phyloP scores from a whole-genome alignment of 2,113 vertebrate genomes.

The Cebus imitator region DNA sequence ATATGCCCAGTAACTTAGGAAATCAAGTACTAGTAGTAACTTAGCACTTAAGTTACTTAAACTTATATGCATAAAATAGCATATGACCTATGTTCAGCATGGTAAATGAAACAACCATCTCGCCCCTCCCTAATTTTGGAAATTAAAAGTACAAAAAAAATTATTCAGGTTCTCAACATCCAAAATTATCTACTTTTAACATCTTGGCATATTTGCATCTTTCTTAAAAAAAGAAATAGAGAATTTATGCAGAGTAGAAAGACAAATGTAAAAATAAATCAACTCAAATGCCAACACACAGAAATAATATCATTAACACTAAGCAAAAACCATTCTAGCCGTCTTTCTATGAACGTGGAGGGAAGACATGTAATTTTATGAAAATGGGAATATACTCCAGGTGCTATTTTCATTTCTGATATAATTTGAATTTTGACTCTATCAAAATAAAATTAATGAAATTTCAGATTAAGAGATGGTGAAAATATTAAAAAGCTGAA shows the following conservation, averaged over 20 bases:
- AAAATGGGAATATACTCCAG: not conserved
- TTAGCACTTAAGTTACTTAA: too few relatives aligned
- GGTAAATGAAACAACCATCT: not conserved
- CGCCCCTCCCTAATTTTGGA: not conserved
- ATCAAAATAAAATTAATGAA: not conserved
- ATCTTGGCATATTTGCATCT: not conserved
- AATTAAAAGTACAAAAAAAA: not conserved
- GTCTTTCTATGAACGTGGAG: not conserved
- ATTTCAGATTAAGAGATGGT: not conserved
- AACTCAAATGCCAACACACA: not conserved
- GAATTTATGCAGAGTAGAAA: not conserved
- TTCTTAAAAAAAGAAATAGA: not conserved
- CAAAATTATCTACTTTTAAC: not conserved
- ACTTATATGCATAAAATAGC: not conserved
- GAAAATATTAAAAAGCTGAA: not conserved
- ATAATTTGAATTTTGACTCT: not conserved
- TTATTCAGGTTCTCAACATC: not conserved
- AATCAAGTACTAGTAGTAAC: not conserved
- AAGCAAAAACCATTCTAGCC: not conserved
- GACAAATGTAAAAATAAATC: not conserved
- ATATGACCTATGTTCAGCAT: accelerated
- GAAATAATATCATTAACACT: not conserved
- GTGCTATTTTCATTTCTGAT: not conserved
- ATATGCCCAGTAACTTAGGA: not conserved
- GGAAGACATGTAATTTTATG: not conserved